Conservation (phyloP, 2,113 vertebrate genomes). For the Anseranas semipalmata region DNA sequence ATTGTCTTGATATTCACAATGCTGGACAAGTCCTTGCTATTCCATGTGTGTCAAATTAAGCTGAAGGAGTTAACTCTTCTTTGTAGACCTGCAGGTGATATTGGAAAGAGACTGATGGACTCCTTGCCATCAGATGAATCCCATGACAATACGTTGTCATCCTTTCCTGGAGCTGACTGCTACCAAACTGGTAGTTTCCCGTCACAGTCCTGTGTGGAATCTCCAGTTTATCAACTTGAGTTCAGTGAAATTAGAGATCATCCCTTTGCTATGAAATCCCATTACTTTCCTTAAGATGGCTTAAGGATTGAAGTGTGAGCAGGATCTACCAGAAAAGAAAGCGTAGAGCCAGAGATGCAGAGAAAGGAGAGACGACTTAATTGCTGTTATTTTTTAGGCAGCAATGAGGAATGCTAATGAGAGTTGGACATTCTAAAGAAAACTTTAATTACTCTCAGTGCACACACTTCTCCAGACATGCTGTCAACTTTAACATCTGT, state of each 20-base stretch:
- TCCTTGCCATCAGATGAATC: background rate
- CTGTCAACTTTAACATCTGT: background rate
- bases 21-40: background rate
- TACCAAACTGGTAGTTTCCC: background rate
- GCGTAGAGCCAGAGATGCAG: fast-evolving
- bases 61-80: background rate
- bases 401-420: background rate
- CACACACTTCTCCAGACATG: background rate
- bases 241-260: constrained; percentile 51
- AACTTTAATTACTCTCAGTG: background rate
- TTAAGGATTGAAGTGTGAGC: constrained; percentile 30
- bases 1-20: background rate
- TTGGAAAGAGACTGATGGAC: background rate
- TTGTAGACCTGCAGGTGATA: background rate
- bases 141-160: background rate
- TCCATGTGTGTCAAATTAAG: background rate
- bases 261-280: constrained; percentile 56
- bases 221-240: constrained; percentile 5
- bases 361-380: background rate
- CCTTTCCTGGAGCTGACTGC: background rate
- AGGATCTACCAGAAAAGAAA: background rate
- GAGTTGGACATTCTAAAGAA: background rate
- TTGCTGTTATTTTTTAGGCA: background rate
- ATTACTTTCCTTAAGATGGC: constrained; percentile 59
- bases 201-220: background rate